Percentiles rank a stretch among this genome's conserved stretches.
Evolutionary conservation across 2,113 vertebrate species (phyloP).

Genomic region (Paradoxurus hermaphroditus): DNA sequence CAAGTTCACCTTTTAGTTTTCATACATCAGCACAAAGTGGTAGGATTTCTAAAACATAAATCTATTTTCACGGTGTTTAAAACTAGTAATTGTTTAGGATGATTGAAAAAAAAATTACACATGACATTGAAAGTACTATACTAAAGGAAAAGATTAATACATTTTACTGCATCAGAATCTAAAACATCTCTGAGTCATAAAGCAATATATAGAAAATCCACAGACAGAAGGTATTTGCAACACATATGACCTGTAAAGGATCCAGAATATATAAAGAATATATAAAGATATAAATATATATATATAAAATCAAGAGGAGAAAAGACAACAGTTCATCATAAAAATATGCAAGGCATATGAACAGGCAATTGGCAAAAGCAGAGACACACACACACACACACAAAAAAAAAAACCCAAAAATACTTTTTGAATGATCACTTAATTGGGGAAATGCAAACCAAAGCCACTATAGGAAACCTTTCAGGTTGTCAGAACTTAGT

Average conservation of each 20-base stretch:
- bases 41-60: conserved; percentile 4
- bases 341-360: neutral
- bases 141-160: conserved; percentile 19
- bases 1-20: conserved; percentile 32
- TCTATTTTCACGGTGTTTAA: conserved; percentile 35
- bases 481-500: neutral
- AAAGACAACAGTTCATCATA: neutral
- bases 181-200: conserved; percentile 24
- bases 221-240: neutral
- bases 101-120: neutral
- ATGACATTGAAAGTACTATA: neutral
- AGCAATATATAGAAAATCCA: neutral
- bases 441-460: neutral
- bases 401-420: neutral
- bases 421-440: neutral
- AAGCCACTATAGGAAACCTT: neutral
- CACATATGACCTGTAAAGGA: neutral
- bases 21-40: conserved; percentile 12
- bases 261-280: neutral
- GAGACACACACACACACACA: neutral
- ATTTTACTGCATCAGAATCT: neutral
- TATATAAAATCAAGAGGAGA: neutral
- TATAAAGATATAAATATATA: too few species aligned
- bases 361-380: neutral
- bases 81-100: neutral